Evolutionary conservation across 2,888 invertebrate species (phyloP).

Genomic region (Abrostola tripartita): DNA sequence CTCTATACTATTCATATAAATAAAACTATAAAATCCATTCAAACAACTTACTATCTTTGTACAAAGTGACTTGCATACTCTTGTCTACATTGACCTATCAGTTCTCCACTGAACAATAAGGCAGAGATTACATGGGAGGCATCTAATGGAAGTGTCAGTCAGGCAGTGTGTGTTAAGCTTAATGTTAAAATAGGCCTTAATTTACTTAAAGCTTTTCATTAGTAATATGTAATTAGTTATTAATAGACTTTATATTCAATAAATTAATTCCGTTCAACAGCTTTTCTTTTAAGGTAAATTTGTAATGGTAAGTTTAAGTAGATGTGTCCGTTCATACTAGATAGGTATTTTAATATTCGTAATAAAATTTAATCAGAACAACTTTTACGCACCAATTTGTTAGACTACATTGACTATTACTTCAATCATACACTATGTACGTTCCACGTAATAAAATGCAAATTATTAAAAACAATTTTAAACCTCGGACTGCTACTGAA

Average conservation of each 20-base stretch:
- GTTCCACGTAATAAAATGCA: too few relatives aligned
- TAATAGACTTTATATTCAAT: conserved; percentile 10
- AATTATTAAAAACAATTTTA: too few relatives aligned
- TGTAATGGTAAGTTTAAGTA: too few relatives aligned
- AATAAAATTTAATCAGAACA: too few relatives aligned
- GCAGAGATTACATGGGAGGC: conserved; percentile 41
- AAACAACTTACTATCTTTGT: conserved; percentile 9
- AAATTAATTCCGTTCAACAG: too few relatives aligned
- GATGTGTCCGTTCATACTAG: too few relatives aligned
- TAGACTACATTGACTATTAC: too few relatives aligned
- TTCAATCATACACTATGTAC: too few relatives aligned
- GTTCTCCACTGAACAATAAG: conserved; percentile 46
- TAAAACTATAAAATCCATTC: conserved; percentile 10
- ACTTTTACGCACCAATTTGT: too few relatives aligned
- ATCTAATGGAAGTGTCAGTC: conserved; percentile 55
- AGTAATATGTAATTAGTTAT: conserved; percentile 36
- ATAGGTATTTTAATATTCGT: too few relatives aligned
- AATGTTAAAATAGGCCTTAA: conserved; percentile 12
- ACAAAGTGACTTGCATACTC: conserved; percentile 35
- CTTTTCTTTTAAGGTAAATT: not conserved
- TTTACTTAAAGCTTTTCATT: conserved; percentile 29
- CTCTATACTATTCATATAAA: not conserved
- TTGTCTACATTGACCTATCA: conserved; percentile 46
- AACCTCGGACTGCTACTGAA: too few relatives aligned
- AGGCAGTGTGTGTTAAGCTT: conserved; percentile 28